Conservation (phyloP, 2,888 invertebrate species). For the Leucophenga montana region DNA sequence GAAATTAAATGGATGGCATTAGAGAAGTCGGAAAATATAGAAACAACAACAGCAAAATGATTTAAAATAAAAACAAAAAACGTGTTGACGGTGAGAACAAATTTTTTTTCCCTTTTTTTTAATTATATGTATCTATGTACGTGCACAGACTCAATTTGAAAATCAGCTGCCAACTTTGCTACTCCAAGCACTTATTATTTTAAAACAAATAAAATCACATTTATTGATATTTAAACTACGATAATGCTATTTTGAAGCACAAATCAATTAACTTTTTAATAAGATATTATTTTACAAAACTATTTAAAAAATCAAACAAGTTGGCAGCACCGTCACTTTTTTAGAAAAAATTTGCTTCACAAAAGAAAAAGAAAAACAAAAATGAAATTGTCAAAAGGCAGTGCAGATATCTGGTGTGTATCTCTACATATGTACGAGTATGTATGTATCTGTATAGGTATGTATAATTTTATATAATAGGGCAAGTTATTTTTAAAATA, state of each 20-base stretch:
- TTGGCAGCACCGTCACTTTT: slow-evolving; percentile 5
- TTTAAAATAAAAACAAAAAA: background rate
- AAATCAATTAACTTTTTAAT: too few relatives aligned
- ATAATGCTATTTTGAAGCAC: background rate
- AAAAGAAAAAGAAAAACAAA: slow-evolving; percentile 21
- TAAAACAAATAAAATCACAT: background rate
- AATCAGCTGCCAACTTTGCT: slow-evolving; percentile 7
- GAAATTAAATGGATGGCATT: slow-evolving; percentile 14
- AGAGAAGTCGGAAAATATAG: slow-evolving; percentile 23
- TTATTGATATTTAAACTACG: background rate
- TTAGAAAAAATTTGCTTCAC: background rate
- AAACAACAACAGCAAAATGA: slow-evolving; percentile 16
- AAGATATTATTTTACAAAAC: background rate
- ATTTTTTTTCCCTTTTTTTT: background rate
- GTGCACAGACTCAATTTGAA: background rate
- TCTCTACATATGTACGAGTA: background rate
- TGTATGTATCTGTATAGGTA: slow-evolving; percentile 47
- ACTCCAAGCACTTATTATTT: background rate
- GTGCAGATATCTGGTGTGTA: background rate
- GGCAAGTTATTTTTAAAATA: slow-evolving; percentile 66
- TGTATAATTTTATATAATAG: slow-evolving; percentile 70
- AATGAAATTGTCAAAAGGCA: slow-evolving; percentile 24
- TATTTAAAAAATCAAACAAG: slow-evolving; percentile 2
- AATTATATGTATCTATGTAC: background rate
- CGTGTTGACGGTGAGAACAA: background rate